phyloP scores from a whole-genome alignment of 1,140 invertebrate genomes.

The Aphidius ervi region DNA sequence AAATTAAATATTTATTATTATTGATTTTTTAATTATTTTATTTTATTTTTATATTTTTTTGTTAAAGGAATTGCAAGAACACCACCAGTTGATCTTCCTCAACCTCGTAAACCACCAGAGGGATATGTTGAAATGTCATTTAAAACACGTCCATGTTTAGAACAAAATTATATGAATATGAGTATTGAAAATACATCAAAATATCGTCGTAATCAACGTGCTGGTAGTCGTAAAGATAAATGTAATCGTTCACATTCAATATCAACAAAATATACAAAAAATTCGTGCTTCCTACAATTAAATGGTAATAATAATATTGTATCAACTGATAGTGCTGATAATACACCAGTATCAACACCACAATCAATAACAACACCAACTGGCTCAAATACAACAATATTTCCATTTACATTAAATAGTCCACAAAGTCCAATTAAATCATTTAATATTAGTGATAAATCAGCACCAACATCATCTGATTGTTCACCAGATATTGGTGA shows the following conservation, averaged over 20 bases:
- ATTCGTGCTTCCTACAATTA: conserved; percentile 46
- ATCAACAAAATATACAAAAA: conserved; percentile 49
- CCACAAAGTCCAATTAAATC: conserved; percentile 56
- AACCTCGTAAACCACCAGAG: conserved; percentile 51
- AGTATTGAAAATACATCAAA: conserved; percentile 33
- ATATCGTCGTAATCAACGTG: conserved; percentile 28
- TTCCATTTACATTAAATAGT: conserved; percentile 60
- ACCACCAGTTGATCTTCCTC: conserved; percentile 47
- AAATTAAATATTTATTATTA: too few relatives aligned
- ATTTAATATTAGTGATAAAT: conserved; percentile 34
- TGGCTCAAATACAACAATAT: conserved; percentile 56
- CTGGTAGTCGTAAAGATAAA: conserved; percentile 46
- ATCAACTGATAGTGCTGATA: conserved; percentile 44
- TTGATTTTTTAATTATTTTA: not conserved
- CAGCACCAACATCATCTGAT: conserved; percentile 23
- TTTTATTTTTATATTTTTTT: conserved; percentile 6
- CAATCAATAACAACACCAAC: conserved; percentile 50
- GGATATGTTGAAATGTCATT: conserved; percentile 64
- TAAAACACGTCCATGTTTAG: conserved; percentile 39
- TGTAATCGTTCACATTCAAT: conserved; percentile 57
- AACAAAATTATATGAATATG: conserved; percentile 53
- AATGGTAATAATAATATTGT: conserved; percentile 37
- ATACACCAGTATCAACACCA: conserved; percentile 51
- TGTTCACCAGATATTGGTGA: conserved; percentile 29
- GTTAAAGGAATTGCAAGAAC: conserved; percentile 41